Base-by-base conservation (phyloP, 2,113 vertebrate genomes). In the Tretioscincus oriximinensis region DNA sequence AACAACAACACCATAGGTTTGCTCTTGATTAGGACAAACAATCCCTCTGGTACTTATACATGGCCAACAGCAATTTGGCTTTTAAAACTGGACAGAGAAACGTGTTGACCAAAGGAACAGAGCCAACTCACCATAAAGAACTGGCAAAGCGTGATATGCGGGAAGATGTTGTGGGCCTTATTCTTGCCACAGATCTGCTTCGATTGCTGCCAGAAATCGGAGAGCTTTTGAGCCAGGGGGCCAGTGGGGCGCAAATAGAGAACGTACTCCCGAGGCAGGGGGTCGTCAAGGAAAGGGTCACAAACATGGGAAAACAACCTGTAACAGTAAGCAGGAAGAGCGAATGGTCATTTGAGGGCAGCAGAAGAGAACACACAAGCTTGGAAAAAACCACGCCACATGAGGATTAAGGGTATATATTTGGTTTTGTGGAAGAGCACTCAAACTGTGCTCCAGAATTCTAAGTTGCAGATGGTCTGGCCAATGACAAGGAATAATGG, bases 141-240 rank as follows among this genome's bases (percentile, higher is more conserved):
- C 94, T 99, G 98, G 95, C 98, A 99, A 60, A 99, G 98, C 18
- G 98, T 99, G 92, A 99, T 96, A 90, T 99, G 98, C 9, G 98
- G 98, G 93, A 99, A 99, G 91, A 99, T 99, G 93, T 99, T 99
- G 94, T 99, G 98, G 0, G 98, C 98, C 85, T 99, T 99, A 93
- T 99, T 99, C 93, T 99, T 99, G 87, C 98, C 98, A 9, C 98
- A 99, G 84, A 96, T 93, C 90, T 96, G 90, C 84, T 99, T 98
- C 0, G 97, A 98, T 92, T 99, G 97, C 87, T 98, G 97, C 98
- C 98, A 99, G 93, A 98, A 99, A 77, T 97, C 95, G 0, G 96
- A 96, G 3, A 99, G 97, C 93, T 99, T 98, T 93, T 99, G 97
- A 0, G 97, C 97, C 85, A 99, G 92, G 2, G 96, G 97, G 0